phyloP scores from a whole-genome alignment of 2,888 invertebrate genomes.

The Brachylomia viminalis region DNA sequence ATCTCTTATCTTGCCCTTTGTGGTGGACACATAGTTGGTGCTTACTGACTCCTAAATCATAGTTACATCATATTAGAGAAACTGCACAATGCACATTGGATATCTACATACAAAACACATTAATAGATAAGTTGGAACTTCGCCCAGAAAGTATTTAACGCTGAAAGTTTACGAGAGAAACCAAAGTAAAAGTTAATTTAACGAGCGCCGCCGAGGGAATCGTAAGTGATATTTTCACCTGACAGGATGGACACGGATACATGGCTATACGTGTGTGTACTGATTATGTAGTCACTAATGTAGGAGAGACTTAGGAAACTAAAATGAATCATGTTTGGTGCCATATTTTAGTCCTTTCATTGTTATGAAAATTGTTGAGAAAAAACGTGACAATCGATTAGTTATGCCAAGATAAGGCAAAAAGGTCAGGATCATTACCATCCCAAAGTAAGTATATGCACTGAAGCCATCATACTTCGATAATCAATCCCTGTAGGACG shows the following conservation, averaged over 20 bases:
- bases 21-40: too few species aligned
- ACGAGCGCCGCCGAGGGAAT: conserved; percentile 40
- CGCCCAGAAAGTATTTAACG: conserved; percentile 46
- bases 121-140: conserved; percentile 48
- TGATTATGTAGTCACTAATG: not conserved
- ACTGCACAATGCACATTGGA: not conserved
- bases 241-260: conserved; percentile 19
- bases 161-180: conserved; percentile 58
- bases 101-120: conserved; percentile 24
- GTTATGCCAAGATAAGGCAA: not conserved
- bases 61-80: not conserved
- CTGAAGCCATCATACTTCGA: not conserved
- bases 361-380: not conserved
- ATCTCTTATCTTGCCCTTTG: not conserved
- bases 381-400: not conserved
- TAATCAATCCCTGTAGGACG: not conserved
- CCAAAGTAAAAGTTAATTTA: conserved; percentile 62
- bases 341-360: not conserved
- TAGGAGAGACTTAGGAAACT: not conserved
- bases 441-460: not conserved
- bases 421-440: not conserved
- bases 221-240: conserved; percentile 41
- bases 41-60: not conserved
- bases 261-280: not conserved
- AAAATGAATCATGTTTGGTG: not conserved